These are phyloP conservation scores for Acrobasis consociella DNA, from an alignment of 2,888 invertebrate genomes.

Conservation along the genomic window DNA sequence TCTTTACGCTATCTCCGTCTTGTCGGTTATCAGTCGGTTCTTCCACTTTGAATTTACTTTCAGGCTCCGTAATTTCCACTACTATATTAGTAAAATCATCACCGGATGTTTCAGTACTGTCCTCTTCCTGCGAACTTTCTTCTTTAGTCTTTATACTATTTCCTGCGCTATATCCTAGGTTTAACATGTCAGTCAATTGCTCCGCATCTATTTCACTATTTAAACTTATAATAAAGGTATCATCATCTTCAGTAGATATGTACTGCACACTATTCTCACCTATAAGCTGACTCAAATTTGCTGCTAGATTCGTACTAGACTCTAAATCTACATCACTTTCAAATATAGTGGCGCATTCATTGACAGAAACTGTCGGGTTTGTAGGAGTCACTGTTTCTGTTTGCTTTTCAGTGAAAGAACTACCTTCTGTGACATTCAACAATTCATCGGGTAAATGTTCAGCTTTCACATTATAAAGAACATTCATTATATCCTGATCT, in stretches of 20 bases:
- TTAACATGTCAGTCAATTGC: slow-evolving; percentile 72
- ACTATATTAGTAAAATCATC: slow-evolving; percentile 36
- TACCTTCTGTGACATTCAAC: slow-evolving; percentile 52
- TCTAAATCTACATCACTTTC: slow-evolving; percentile 77
- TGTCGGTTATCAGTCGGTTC: slow-evolving; percentile 22
- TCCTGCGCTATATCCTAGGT: slow-evolving; percentile 58
- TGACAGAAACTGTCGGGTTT: slow-evolving; percentile 54
- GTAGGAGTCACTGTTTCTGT: slow-evolving; percentile 41
- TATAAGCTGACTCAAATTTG: slow-evolving; percentile 73
- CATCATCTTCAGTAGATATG: slow-evolving; percentile 75
- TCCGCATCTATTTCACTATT: slow-evolving; percentile 75
- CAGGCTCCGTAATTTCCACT: slow-evolving; percentile 38
- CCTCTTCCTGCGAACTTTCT: slow-evolving; percentile 24
- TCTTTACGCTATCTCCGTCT: slow-evolving; percentile 31
- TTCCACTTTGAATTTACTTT: slow-evolving; percentile 13
- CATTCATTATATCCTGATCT: slow-evolving; percentile 70
- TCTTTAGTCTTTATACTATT: slow-evolving; percentile 37
- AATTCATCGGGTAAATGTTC: slow-evolving; percentile 64
- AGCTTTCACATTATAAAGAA: slow-evolving; percentile 57
- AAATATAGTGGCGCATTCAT: slow-evolving; percentile 75
- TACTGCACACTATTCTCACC: slow-evolving; percentile 76
- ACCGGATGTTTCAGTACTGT: slow-evolving; percentile 24
- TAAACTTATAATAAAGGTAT: slow-evolving; percentile 75
- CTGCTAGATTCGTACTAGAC: slow-evolving; percentile 71
- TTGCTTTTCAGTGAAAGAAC: slow-evolving; percentile 39